These are phyloP conservation scores for Phymastichus coffea DNA, from an alignment of 1,140 invertebrate genomes.

Conservation along the genomic window DNA sequence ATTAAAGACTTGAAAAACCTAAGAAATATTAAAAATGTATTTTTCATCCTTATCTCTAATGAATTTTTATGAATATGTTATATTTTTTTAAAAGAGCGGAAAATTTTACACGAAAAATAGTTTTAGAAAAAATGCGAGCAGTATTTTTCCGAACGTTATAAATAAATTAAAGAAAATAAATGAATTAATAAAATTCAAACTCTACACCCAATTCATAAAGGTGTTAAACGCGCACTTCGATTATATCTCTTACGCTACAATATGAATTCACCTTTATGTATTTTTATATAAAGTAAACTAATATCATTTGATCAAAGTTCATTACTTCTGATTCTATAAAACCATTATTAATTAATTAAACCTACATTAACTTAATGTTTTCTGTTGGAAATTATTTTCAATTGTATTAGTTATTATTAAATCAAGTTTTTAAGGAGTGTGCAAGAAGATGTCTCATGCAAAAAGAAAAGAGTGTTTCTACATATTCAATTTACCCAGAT, in stretches of 20 bases:
- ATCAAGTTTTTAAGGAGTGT: not conserved
- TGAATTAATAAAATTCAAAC: not conserved
- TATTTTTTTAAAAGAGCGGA: no score
- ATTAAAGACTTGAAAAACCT: no score
- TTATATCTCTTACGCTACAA: not conserved
- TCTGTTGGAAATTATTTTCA: not conserved
- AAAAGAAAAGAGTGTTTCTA: not conserved
- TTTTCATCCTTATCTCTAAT: no score
- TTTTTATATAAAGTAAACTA: not conserved
- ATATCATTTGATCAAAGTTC: not conserved
- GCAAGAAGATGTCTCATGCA: not conserved
- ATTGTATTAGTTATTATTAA: not conserved
- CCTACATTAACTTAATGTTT: not conserved
- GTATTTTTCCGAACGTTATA: not conserved
- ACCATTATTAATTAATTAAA: not conserved
- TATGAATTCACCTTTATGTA: not conserved
- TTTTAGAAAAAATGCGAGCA: not conserved
- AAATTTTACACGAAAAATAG: not conserved
- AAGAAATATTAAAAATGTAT: no score
- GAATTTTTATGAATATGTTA: no score
- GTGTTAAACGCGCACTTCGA: not conserved
- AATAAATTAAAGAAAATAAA: not conserved
- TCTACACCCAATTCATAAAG: not conserved
- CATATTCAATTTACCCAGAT: not conserved
- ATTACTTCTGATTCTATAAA: not conserved